Evolutionary conservation across 2,797 vertebrate species (phyloP), one percentile per base, ranked within the genome.

Genomic region (Macropus fuliginosus): DNA sequence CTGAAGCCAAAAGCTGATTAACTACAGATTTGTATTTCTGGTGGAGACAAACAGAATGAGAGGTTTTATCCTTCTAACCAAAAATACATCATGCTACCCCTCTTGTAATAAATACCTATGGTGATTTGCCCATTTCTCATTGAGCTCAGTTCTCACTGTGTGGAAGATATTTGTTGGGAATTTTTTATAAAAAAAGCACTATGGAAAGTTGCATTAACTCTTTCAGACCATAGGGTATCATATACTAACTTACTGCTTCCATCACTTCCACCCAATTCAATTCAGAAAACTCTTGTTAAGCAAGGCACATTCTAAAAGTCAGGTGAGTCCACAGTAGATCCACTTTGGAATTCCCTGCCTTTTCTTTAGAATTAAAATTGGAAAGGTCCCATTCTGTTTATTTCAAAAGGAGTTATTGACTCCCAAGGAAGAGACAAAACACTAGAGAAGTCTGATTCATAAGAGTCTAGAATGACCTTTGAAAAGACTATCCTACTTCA

Each of bases 41-140:
- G 46, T 57, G 12, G 95, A 93, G 91, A 92, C 56, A 92, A 93
- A 90, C 59, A 92, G 95, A 94, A 91, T 24, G 24, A 92, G 57
- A 81, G 54, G 34, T 90, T 94, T 96, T 92, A 62, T 62, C 27
- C 54, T 90, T 89, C 55, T 40, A 50, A 56, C 9, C 55, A 89
- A 92, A 81, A 55, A 89, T 55, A 90, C 4, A 90, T 31, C 87
- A 54, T 89, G 91, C 92, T 28, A 56, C 57, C 56, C 93, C 74
- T 95, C 46, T 34, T 14, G 24, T 31, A 46, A 91, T 91, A 57
- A 91, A 81, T 46, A 90, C 10, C 46, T 81, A 46, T 46, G 28
- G 0, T 56, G n/a, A 59, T 34, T 90, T 12, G 2, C 1, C 56
- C 94, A 57, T 52, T 91, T 66, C 90, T 55, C 90, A n/a, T 0